Evolutionary conservation across 2,113 vertebrate species (phyloP).

Genomic region (Steatornis caripensis): DNA sequence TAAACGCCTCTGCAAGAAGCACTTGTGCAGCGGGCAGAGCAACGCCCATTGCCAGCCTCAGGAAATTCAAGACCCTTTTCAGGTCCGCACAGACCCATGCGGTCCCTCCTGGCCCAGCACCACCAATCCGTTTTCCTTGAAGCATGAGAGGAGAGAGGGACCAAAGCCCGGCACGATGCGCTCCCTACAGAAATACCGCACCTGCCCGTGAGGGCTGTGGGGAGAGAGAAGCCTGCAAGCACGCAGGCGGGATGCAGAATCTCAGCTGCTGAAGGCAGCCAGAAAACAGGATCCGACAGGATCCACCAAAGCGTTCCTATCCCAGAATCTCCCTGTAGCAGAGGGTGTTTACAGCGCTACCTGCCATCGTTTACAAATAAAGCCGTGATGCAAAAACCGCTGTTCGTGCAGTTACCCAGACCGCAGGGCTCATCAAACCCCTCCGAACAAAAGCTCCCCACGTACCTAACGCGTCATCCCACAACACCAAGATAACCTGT

Average conservation of each 20-base stretch:
- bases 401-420: background rate
- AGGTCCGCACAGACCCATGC: accelerated
- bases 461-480: accelerated
- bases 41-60: accelerated
- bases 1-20: background rate
- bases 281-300: background rate
- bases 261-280: background rate
- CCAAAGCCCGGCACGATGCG: background rate
- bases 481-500: background rate
- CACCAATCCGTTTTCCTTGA: background rate
- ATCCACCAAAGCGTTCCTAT: background rate
- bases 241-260: background rate
- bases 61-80: background rate
- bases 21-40: background rate
- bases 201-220: too few species aligned
- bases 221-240: background rate
- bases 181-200: accelerated
- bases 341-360: background rate
- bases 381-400: accelerated
- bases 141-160: too few species aligned
- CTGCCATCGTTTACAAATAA: background rate
- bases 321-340: background rate
- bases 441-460: background rate
- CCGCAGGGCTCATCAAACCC: background rate
- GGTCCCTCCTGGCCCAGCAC: background rate